Conservation (phyloP, 37 sponge, comb jelly and placozoan species). For the Geodia barretti region DNA sequence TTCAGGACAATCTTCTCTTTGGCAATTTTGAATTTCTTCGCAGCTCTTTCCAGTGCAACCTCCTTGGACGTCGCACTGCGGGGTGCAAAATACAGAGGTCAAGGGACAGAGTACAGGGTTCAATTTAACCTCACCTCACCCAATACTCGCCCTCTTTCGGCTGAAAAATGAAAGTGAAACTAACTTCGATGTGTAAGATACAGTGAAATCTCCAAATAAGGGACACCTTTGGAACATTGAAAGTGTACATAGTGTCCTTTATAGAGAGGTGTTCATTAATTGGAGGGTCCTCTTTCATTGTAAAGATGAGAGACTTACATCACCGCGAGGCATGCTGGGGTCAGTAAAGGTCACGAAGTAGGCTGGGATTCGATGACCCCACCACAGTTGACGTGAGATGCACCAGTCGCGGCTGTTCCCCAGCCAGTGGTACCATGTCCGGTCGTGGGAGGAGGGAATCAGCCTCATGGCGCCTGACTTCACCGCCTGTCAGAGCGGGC, state of each 20-base stretch:
- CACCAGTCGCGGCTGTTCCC: constrained; percentile 95
- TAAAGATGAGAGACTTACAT: constrained; percentile 40
- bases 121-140: constrained; percentile 51
- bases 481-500: constrained; percentile 82
- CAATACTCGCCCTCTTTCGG: constrained; percentile 63
- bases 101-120: not conserved
- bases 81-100: not conserved
- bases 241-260: too few relatives aligned
- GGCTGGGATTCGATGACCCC: constrained; percentile 99
- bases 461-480: constrained; percentile 77
- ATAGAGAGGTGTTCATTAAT: too few relatives aligned
- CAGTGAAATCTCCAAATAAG: too few relatives aligned
- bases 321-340: constrained; percentile 47
- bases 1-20: constrained; percentile 70
- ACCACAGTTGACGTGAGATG: constrained; percentile 99
- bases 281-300: not conserved
- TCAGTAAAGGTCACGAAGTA: constrained; percentile 83
- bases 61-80: constrained; percentile 82
- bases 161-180: constrained; percentile 15
- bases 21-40: constrained; percentile 75
- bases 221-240: too few relatives aligned
- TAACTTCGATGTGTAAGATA: too few relatives aligned
- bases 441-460: constrained; percentile 86
- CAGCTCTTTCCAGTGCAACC: constrained; percentile 86
- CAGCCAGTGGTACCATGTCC: constrained; percentile 91